phyloP scores from a whole-genome alignment of 1,140 invertebrate genomes.

The Globodera rostochiensis region DNA sequence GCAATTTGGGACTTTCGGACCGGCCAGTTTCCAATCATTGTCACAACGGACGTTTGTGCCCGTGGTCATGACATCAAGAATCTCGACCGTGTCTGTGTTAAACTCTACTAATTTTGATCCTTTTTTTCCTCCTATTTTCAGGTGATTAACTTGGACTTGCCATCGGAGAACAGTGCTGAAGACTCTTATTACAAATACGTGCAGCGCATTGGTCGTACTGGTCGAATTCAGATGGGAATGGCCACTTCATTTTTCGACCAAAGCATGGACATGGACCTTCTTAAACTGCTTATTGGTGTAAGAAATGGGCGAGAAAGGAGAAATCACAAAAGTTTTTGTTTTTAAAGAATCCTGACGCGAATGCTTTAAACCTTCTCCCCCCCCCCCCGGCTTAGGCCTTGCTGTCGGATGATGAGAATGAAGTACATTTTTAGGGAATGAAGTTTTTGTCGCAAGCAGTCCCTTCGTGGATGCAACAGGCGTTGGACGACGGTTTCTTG shows the following conservation, averaged over 20 bases:
- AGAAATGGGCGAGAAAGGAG: background rate
- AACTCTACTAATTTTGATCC: background rate
- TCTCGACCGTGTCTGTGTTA: constrained; percentile 74
- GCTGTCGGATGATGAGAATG: no score
- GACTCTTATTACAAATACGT: constrained; percentile 88
- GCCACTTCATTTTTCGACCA: constrained; percentile 55
- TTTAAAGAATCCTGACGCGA: no score
- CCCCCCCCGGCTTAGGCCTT: no score
- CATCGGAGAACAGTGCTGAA: constrained; percentile 84
- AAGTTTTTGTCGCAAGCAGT: background rate
- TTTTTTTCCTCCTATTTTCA: constrained; percentile 66
- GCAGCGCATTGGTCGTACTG: constrained; percentile 84
- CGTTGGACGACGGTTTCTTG: background rate
- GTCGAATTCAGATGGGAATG: constrained; percentile 66
- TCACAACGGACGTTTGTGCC: constrained; percentile 89
- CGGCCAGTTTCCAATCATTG: constrained; percentile 75
- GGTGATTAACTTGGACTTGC: constrained; percentile 89
- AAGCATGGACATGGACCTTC: constrained; percentile 30
- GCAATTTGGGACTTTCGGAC: constrained; percentile 78
- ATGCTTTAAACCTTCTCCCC: no score
- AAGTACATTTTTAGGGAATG: background rate
- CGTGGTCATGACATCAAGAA: constrained; percentile 88
- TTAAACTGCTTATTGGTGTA: constrained; percentile 35
- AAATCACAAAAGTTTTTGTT: no score
- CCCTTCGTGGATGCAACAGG: background rate